Evolutionary conservation across 2,888 invertebrate genomes (phyloP).

Genomic region (Melikaiella ostensackeni): DNA sequence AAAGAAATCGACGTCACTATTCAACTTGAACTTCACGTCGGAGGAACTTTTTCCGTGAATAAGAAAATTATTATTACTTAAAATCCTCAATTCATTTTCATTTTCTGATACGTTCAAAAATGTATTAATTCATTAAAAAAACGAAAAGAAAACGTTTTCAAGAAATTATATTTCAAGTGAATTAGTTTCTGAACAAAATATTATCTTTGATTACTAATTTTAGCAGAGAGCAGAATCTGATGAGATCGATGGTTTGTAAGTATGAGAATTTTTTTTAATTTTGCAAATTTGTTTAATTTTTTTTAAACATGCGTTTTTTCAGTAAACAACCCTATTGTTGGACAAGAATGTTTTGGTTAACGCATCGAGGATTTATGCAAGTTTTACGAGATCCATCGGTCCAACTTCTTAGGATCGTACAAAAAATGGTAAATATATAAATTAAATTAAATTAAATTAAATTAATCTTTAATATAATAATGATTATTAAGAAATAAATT

Average conservation of each 20-base stretch:
- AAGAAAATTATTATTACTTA: constrained; percentile 30
- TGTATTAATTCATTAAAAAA: too few species aligned
- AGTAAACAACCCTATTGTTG: constrained; percentile 84
- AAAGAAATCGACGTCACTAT: constrained; percentile 87
- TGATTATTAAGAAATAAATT: too few species aligned
- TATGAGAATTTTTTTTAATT: background rate
- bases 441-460: too few species aligned
- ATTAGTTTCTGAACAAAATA: background rate
- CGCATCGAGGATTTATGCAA: constrained; percentile 86
- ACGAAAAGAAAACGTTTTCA: too few species aligned
- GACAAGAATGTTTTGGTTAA: constrained; percentile 86
- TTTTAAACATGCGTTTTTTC: constrained; percentile 46
- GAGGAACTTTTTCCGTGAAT: constrained; percentile 79
- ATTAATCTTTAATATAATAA: background rate
- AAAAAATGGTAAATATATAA: constrained; percentile 85
- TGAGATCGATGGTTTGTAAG: constrained; percentile 14
- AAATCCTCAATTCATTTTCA: too few species aligned
- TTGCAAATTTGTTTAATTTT: background rate
- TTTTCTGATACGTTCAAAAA: too few species aligned
- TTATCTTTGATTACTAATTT: constrained; percentile 1
- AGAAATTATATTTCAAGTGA: too few species aligned
- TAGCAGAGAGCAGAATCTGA: constrained; percentile 25
- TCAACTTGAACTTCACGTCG: constrained; percentile 85
- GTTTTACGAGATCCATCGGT: constrained; percentile 89
- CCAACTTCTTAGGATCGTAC: constrained; percentile 86